Conservation (phyloP, 2,797 vertebrate species). For the Onychomys leucogaster region DNA sequence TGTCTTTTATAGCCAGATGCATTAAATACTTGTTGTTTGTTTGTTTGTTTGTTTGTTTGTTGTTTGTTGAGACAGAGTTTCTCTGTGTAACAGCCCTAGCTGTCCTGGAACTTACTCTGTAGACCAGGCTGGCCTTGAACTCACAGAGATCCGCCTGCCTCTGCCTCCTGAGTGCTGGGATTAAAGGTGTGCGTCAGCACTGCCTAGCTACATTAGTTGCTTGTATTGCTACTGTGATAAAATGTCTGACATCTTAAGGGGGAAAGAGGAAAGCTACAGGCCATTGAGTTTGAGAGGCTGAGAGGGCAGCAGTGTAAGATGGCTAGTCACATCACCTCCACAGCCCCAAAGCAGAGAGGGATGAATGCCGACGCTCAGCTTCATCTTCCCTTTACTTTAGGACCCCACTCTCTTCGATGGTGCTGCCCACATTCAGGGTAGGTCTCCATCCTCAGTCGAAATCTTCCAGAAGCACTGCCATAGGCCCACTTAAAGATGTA, state of each 20-base stretch:
- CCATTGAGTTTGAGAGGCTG: neutral
- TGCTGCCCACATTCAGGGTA: neutral
- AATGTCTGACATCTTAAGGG: no score
- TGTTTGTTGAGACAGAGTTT: no score
- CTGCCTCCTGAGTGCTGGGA: no score
- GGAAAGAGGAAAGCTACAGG: neutral
- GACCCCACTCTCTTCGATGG: neutral
- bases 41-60: neutral
- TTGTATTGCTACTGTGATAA: neutral
- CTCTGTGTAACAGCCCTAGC: no score
- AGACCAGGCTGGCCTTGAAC: no score
- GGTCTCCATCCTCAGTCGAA: neutral
- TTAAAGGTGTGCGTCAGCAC: no score
- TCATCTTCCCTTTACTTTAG: neutral
- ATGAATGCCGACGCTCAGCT: neutral
- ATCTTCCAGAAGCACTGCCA: neutral
- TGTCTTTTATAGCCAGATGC: neutral
- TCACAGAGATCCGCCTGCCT: no score
- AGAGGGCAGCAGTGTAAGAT: no score
- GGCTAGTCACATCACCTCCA: neutral
- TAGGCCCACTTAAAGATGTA: neutral
- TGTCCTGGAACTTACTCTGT: no score
- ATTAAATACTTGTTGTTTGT: neutral
- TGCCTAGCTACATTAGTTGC: no score
- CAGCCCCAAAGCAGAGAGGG: neutral